phyloP scores from a whole-genome alignment of 2,113 vertebrate species.

The Ariopsis seemanni region DNA sequence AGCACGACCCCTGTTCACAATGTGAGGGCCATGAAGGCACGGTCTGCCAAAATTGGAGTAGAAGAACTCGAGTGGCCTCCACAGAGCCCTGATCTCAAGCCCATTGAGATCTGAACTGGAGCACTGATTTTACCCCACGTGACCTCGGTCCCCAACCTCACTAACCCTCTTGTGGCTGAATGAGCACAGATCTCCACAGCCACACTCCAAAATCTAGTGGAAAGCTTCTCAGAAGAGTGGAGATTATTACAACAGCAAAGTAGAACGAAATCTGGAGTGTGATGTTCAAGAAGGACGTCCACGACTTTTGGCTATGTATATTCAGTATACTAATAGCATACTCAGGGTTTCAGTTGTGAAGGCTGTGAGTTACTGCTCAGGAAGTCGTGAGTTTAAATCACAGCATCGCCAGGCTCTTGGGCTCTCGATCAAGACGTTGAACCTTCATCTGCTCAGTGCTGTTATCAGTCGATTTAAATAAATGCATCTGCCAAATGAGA shows the following conservation, averaged over 20 bases:
- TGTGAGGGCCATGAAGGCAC: background rate
- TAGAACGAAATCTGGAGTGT: background rate
- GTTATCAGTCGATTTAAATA: background rate
- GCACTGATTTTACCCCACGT: background rate
- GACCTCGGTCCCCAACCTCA: background rate
- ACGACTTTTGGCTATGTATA: background rate
- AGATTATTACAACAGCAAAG: background rate
- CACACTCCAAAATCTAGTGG: background rate
- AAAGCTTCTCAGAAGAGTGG: background rate
- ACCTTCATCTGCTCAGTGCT: background rate
- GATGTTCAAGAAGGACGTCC: background rate
- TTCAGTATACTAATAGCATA: background rate
- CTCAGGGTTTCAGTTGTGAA: background rate
- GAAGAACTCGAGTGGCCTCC: background rate
- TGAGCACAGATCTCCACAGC: background rate
- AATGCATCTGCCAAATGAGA: background rate
- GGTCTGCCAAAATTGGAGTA: background rate
- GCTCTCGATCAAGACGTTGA: background rate
- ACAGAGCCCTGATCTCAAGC: background rate
- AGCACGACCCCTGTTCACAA: background rate
- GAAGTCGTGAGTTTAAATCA: background rate
- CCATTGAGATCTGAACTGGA: background rate
- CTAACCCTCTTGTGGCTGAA: background rate
- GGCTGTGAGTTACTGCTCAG: background rate
- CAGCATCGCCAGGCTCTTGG: background rate